These are phyloP conservation scores for Zaprionus kolodkinae DNA, from an alignment of 1,140 invertebrate species.

Conservation along the genomic window DNA sequence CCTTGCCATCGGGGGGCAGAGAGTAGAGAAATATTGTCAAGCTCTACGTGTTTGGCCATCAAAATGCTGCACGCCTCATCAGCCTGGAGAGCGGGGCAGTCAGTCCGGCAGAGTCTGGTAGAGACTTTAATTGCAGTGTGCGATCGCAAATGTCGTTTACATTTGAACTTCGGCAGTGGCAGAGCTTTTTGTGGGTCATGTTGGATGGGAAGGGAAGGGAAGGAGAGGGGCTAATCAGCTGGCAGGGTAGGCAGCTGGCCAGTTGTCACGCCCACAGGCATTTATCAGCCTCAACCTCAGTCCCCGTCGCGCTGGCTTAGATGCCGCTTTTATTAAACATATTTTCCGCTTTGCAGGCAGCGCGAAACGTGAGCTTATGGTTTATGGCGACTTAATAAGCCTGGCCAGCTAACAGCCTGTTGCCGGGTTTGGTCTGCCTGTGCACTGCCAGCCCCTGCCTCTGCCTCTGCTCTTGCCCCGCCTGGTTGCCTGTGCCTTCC, in stretches of 20 bases:
- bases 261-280: constrained; percentile 68
- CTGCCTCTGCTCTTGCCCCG: constrained; percentile 34
- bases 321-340: constrained; percentile 77
- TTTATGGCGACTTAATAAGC: constrained; percentile 81
- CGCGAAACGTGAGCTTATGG: constrained; percentile 77
- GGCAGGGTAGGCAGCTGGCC: constrained; percentile 40
- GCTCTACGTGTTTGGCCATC: constrained; percentile 74
- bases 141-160: constrained; percentile 66
- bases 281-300: constrained; percentile 68
- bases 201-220: constrained; percentile 15
- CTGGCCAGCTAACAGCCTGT: constrained; percentile 68
- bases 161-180: constrained; percentile 64
- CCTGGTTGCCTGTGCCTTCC: constrained; percentile 25
- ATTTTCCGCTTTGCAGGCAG: constrained; percentile 38
- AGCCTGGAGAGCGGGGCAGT: no score
- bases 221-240: no score
- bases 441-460: no score
- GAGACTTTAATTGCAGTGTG: constrained; percentile 68
- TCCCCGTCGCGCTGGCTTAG: constrained; percentile 19
- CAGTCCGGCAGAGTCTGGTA: constrained; percentile 4
- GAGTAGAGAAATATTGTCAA: constrained; percentile 60
- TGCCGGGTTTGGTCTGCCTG: constrained; percentile 41
- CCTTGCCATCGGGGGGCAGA: constrained; percentile 31
- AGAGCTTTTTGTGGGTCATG: constrained; percentile 69
- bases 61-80: constrained; percentile 76